A percentile compares a stretch with the other conserved stretches of the same genome.
Evolutionary conservation across 2,797 vertebrate species (phyloP).

Genomic region (Pseudomugil gertrudae): DNA sequence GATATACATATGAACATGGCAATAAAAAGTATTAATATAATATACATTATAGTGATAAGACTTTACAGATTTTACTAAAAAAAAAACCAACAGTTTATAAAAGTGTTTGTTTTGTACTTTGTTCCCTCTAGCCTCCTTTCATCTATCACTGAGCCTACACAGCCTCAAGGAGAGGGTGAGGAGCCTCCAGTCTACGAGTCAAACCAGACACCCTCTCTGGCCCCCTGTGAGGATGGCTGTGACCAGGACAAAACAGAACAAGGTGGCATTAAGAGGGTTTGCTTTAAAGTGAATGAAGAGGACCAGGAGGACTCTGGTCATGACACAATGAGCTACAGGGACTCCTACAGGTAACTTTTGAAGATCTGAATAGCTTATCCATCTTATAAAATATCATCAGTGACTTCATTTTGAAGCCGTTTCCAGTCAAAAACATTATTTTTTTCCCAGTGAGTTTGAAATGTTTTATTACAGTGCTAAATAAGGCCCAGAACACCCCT

Average conservation of each 20-base stretch:
- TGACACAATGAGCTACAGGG: conserved; percentile 97
- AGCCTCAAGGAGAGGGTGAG: conserved; percentile 74
- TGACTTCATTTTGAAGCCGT: not conserved
- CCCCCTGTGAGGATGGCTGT: conserved; percentile 82
- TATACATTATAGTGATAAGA: not conserved
- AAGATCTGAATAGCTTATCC: not conserved
- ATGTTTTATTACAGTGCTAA: not conserved
- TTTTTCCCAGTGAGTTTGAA: not conserved
- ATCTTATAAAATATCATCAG: not conserved
- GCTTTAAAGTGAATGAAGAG: conserved; percentile 96
- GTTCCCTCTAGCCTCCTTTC: conserved; percentile 74
- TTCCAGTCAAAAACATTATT: not conserved
- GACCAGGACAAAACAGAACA: conserved; percentile 91
- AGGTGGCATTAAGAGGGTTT: conserved; percentile 92
- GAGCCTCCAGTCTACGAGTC: conserved; percentile 85
- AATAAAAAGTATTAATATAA: not conserved
- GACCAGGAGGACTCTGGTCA: conserved; percentile 99
- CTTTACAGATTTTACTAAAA: not conserved
- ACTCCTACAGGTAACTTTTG: conserved; percentile 93
- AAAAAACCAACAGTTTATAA: not conserved
- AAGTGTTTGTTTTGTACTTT: not conserved
- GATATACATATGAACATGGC: conserved; percentile 14
- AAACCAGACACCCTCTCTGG: conserved; percentile 80
- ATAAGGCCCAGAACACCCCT: not conserved
- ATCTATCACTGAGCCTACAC: conserved; percentile 93